A percentile compares a stretch with the other conserved stretches of the same genome.
Conservation (phyloP, 2,888 invertebrate genomes). For the Cheiracanthium punctorium region DNA sequence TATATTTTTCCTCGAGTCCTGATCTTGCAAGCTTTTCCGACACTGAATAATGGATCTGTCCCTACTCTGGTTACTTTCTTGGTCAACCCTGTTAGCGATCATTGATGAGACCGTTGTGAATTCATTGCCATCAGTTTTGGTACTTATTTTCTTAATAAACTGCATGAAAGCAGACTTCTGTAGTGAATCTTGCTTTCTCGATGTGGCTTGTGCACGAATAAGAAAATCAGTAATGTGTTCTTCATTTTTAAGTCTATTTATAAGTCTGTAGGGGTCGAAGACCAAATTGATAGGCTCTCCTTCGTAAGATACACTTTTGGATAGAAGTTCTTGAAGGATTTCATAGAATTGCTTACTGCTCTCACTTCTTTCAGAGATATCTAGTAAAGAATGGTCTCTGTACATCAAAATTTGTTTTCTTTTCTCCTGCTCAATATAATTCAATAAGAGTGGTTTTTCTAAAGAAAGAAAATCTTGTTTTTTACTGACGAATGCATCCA, state of each 20-base stretch:
- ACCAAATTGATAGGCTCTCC: constrained; percentile 24
- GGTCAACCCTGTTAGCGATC: neutral
- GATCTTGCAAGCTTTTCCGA: neutral
- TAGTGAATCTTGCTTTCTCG: constrained; percentile 1
- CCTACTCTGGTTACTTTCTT: neutral
- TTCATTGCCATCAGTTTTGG: neutral
- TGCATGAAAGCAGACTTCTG: neutral
- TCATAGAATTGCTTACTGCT: neutral
- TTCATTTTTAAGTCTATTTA: neutral
- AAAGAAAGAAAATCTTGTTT: neutral
- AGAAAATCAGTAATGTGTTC: too few species aligned
- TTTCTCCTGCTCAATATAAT: neutral
- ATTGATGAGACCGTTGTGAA: neutral
- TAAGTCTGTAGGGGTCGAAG: constrained; percentile 1
- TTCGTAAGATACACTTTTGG: neutral
- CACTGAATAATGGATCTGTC: too few species aligned
- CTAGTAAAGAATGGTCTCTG: neutral
- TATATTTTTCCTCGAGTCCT: neutral
- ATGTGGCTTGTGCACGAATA: neutral
- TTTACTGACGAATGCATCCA: neutral
- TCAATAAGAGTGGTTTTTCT: neutral
- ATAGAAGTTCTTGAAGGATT: neutral
- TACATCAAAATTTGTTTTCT: constrained; percentile 16
- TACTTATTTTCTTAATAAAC: neutral
- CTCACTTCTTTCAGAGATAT: neutral